phyloP scores from a whole-genome alignment of 2,113 vertebrate species.

The Delphinus delphis region DNA sequence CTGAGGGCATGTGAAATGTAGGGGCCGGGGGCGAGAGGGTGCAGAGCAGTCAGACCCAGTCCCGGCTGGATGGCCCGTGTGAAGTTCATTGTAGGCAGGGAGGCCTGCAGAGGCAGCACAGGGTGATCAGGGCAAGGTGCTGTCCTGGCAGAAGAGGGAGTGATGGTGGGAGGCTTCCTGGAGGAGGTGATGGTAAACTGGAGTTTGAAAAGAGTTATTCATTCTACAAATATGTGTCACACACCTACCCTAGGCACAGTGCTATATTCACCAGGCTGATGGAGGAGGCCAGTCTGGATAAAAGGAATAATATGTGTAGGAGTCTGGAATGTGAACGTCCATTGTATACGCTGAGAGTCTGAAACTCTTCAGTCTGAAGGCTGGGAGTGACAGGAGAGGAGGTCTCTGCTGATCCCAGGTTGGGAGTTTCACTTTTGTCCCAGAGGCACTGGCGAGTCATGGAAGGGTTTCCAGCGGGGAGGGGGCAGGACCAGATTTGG shows the following conservation, averaged over 20 bases:
- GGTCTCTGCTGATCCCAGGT: background rate
- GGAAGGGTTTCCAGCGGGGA: background rate
- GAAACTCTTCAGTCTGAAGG: background rate
- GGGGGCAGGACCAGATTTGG: background rate
- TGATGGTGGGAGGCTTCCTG: background rate
- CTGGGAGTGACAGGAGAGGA: background rate
- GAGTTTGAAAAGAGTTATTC: background rate
- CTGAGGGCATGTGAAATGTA: background rate
- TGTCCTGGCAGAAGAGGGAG: background rate
- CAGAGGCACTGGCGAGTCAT: background rate
- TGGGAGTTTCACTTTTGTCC: background rate
- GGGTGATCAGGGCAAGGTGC: background rate
- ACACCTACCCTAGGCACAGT: background rate
- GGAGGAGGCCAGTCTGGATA: background rate
- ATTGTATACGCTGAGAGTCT: background rate
- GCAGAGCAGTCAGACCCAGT: background rate
- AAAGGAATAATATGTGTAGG: background rate
- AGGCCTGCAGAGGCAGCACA: background rate
- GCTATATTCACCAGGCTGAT: background rate
- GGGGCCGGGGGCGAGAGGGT: background rate
- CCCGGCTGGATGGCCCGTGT: background rate
- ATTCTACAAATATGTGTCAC: background rate
- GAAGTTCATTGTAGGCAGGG: background rate
- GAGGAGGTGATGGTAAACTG: background rate
- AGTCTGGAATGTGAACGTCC: background rate